Evolutionary conservation across 1,140 invertebrate species (phyloP).

Genomic region (Hydropsyche tenuis): DNA sequence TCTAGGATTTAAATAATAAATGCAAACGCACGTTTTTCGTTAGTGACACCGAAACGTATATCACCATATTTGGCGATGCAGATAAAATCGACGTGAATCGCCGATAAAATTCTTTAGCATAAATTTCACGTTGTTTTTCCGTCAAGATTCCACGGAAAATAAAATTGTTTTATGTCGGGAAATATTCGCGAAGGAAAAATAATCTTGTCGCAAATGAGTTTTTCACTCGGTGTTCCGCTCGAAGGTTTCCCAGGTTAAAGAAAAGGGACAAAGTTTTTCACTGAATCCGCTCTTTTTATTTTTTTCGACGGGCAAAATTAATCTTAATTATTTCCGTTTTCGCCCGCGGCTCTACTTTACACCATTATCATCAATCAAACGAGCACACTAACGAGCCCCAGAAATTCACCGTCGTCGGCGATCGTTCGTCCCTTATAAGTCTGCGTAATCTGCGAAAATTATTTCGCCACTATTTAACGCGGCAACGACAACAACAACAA

Average conservation of each 20-base stretch:
- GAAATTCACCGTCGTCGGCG: slow-evolving; percentile 22
- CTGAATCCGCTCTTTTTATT: neutral
- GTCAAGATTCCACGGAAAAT: too few relatives aligned
- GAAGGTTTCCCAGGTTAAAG: neutral
- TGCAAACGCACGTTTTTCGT: too few relatives aligned
- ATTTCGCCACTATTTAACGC: slow-evolving; percentile 24
- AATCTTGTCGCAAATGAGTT: too few relatives aligned
- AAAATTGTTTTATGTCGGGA: too few relatives aligned
- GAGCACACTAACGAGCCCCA: slow-evolving; percentile 27
- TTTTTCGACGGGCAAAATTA: slow-evolving; percentile 11
- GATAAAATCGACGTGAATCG: too few relatives aligned
- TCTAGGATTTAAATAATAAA: too few relatives aligned
- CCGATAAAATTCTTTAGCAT: too few relatives aligned
- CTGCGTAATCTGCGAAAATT: slow-evolving; percentile 23
- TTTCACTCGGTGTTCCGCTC: neutral
- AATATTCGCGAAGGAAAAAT: too few relatives aligned
- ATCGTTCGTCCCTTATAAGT: slow-evolving; percentile 24
- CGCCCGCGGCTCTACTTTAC: slow-evolving; percentile 6
- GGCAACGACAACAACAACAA: neutral
- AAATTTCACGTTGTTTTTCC: too few relatives aligned
- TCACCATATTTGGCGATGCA: too few relatives aligned
- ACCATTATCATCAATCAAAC: slow-evolving; percentile 38
- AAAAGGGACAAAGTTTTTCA: slow-evolving; percentile 13
- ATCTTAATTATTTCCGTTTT: slow-evolving; percentile 30
- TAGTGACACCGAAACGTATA: too few relatives aligned